phyloP scores from a whole-genome alignment of 2,113 vertebrate species.

The Columbina picui region DNA sequence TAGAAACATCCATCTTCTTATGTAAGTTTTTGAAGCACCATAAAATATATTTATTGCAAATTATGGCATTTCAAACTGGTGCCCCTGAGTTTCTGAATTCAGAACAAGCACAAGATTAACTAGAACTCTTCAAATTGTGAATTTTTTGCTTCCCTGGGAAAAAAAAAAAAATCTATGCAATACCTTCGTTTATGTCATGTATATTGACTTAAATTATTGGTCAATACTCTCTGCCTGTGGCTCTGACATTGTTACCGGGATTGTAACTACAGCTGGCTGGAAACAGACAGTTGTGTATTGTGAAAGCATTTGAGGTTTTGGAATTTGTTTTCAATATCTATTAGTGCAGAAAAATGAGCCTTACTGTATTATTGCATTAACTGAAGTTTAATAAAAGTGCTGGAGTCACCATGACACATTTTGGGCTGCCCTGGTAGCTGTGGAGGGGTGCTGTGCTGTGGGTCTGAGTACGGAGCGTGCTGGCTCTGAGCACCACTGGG shows the following conservation, averaged over 20 bases:
- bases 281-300: background rate
- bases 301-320: background rate
- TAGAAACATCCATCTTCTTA: background rate
- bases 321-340: constrained; percentile 9
- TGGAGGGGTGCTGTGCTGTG: background rate
- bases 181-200: constrained; percentile 9
- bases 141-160: background rate
- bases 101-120: background rate
- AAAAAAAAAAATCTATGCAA: background rate
- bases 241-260: constrained; percentile 26
- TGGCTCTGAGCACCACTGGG: accelerated
- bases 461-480: accelerated
- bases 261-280: background rate
- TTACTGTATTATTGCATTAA: background rate
- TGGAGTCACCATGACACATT: background rate
- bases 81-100: background rate
- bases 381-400: background rate
- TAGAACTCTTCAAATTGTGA: background rate
- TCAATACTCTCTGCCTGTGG: constrained; percentile 42
- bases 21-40: background rate
- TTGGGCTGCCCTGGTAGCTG: background rate
- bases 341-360: background rate
- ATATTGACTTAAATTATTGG: constrained; percentile 16
- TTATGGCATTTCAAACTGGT: background rate
- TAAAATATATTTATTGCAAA: background rate